phyloP scores from a whole-genome alignment of 2,888 invertebrate species.

The Oscheius sp. region DNA sequence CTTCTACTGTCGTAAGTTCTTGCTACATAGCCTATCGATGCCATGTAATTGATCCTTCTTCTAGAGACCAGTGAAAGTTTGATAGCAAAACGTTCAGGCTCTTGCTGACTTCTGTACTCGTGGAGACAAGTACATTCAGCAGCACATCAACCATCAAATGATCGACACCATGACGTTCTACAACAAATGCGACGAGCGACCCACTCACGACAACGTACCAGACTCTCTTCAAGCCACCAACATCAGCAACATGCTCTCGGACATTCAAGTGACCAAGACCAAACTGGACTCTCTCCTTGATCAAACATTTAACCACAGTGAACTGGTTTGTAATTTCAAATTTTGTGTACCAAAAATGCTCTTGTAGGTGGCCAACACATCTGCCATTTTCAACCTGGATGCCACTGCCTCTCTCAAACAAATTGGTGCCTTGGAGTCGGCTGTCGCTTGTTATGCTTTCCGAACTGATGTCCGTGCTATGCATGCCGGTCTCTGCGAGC shows the following conservation, averaged over 20 bases:
- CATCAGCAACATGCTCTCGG: slow-evolving; percentile 51
- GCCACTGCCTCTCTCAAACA: slow-evolving; percentile 57
- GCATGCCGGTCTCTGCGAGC: slow-evolving; percentile 65
- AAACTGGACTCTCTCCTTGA: slow-evolving; percentile 63
- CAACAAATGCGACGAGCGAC: slow-evolving; percentile 50
- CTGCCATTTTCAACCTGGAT: slow-evolving; percentile 59
- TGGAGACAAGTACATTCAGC: slow-evolving; percentile 58
- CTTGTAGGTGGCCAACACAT: slow-evolving; percentile 60
- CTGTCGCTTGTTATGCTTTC: slow-evolving; percentile 63
- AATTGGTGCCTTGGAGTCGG: slow-evolving; percentile 64
- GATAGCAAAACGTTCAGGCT: slow-evolving; percentile 41
- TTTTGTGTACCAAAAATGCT: too few relatives aligned
- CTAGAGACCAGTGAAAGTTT: too few relatives aligned
- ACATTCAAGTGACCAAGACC: slow-evolving; percentile 55
- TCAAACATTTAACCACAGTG: slow-evolving; percentile 61
- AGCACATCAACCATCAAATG: slow-evolving; percentile 51
- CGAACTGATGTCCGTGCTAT: slow-evolving; percentile 61
- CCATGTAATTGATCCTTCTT: not conserved
- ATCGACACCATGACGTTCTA: slow-evolving; percentile 66
- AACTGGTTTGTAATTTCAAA: slow-evolving; percentile 42
- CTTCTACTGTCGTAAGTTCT: slow-evolving; percentile 62
- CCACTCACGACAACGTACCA: slow-evolving; percentile 59
- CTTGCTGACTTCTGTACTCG: slow-evolving; percentile 66
- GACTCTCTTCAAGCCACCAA: slow-evolving; percentile 38
- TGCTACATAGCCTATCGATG: not conserved